Base-by-base conservation (phyloP, 2,797 vertebrate genomes). In the Anguilla pacifica region DNA sequence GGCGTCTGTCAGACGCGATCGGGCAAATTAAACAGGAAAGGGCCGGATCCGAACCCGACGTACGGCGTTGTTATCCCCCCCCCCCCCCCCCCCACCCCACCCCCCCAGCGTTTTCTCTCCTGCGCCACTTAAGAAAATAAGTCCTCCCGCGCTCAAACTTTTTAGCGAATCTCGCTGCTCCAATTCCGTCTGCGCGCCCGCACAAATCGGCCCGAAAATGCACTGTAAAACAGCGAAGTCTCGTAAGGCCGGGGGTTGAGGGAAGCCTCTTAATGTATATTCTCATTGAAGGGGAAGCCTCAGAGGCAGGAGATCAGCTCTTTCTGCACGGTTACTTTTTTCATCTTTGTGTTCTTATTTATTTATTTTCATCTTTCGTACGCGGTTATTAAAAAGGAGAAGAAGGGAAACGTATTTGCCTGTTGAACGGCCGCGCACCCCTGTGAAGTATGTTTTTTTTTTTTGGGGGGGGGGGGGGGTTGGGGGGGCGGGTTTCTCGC, bases 361-460 rank as follows among this genome's bases (percentile, higher is more conserved):
- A 59, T 43, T 43, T 51, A 13, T 57, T 88, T 67, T 82, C 11
- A 22, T 55, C 61, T 84, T 81, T n/a, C 46, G 72, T 81, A 53
- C 77, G 15, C 86, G 86, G 89, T 88, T 87, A 85, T 88, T 91
- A 59, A 59, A 59, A 59, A 57, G n/a, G 3, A 88, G 70, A 35
- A 35, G 35, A 35, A 35, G 35, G 1, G 35, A 79, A 79, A 88
- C 53, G 46, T 87, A 84, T 89, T 89, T 92, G 86, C 91, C 92
- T 92, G 92, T 94, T 95, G 93, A 92, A 93, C 89, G 91, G 90
- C 89, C 91, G 94, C 2, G 28, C 94, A 94, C 95, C 94, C 93
- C 93, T 94, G 94, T 96, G 92, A 92, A 95, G 95, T 95, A 95
- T 96, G 95, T 94, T 93, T 93, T 93, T 94, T 96, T 97, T 15